These are phyloP conservation scores for Babylonia areolata DNA, from an alignment of 1,140 invertebrate genomes.

Conservation along the genomic window DNA sequence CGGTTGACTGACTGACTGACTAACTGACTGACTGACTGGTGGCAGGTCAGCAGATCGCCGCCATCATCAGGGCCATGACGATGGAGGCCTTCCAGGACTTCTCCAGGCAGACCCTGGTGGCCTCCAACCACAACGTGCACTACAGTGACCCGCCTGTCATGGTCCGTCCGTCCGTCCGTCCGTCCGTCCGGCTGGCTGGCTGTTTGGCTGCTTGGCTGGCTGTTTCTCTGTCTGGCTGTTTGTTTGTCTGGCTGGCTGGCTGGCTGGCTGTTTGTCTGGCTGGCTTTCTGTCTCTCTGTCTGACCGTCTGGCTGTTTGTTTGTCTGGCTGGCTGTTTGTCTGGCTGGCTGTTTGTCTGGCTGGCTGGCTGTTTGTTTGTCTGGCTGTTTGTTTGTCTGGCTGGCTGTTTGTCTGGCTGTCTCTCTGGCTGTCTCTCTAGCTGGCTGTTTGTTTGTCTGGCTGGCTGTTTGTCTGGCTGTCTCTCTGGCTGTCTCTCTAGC, in stretches of 20 bases:
- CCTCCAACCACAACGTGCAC: constrained; percentile 46
- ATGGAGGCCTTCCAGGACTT: constrained; percentile 86
- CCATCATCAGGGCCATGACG: constrained; percentile 87
- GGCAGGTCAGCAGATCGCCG: constrained; percentile 92
- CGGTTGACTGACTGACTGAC: background rate
- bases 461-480: background rate
- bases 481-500: background rate
- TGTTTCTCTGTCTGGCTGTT: background rate
- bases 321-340: background rate
- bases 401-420: background rate
- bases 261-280: background rate
- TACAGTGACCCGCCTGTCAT: constrained; percentile 54
- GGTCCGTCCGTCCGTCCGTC: constrained; percentile 51
- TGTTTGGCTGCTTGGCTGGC: background rate
- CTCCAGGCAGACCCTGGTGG: constrained; percentile 45
- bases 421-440: background rate
- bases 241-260: background rate
- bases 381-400: background rate
- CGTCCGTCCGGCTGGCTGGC: background rate
- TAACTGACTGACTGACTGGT: constrained; percentile 41
- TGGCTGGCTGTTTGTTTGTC: background rate
- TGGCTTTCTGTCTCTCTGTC: background rate
- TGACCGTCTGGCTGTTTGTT: background rate
- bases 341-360: background rate
- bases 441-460: background rate